Evolutionary conservation across 2,797 vertebrate species (phyloP).

Genomic region (Leuciscus waleckii): DNA sequence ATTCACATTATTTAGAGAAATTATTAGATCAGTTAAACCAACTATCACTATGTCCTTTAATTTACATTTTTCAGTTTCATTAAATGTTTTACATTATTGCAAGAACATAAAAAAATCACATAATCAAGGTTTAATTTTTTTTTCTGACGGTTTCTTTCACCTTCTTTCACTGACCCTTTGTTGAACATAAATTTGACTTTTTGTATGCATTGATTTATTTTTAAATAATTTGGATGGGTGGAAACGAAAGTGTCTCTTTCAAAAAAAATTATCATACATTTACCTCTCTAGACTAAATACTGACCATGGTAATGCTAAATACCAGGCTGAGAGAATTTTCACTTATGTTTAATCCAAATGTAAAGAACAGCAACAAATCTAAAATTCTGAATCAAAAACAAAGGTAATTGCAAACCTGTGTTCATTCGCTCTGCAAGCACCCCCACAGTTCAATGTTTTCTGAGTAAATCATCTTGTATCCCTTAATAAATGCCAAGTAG

Average conservation of each 20-base stretch:
- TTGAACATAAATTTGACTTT: no score
- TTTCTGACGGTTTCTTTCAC: no score
- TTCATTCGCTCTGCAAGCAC: slow-evolving; percentile 82
- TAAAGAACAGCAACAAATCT: background rate
- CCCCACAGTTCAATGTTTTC: slow-evolving; percentile 79
- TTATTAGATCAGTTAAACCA: no score
- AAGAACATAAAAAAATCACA: no score
- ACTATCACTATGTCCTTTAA: background rate
- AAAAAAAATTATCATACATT: background rate
- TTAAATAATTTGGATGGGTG: no score
- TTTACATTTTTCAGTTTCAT: no score
- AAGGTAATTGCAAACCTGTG: slow-evolving; percentile 74
- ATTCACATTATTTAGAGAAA: no score
- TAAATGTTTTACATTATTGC: no score
- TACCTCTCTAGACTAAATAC: background rate
- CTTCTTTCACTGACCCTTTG: no score
- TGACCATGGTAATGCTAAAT: background rate
- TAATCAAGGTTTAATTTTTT: no score
- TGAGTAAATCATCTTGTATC: slow-evolving; percentile 83
- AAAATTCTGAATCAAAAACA: background rate
- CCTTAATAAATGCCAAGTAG: slow-evolving; percentile 85
- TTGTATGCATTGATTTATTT: no score
- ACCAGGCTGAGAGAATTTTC: background rate
- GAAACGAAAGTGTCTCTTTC: no score
- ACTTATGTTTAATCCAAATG: background rate